Base-by-base conservation (phyloP, 2,888 invertebrate species). In the Taenaris catops region DNA sequence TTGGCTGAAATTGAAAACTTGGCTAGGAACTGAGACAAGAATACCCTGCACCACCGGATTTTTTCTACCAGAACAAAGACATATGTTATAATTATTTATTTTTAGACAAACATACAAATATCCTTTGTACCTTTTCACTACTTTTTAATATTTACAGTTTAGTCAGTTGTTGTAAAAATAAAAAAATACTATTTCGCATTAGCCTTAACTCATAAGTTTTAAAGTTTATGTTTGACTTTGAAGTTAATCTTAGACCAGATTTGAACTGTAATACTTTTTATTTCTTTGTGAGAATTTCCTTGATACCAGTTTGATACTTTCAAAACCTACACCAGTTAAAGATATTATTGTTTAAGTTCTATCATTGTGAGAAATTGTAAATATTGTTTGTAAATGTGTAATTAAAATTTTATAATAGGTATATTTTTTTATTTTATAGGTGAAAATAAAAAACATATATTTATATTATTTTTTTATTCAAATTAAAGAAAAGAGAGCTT, bases 1-100 rank as follows among this genome's bases (percentile, higher is more conserved):
- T 94, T 58, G 94, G 94, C 65, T 95, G 90, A 55, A 34, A 26
- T 8, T 17, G 12, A 1, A 25, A 12, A 21, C 1, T 19, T 27
- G 7, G 8, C 14, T 25, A 25, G 25, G 19, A 39, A 27, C 27
- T 20, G 34, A 41, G 24, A 25, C 48, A 43, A 48, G 49, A 42
- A 47, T 45, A 40, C 42, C 41, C 34, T 38, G 38, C 50, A 57
- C 63, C 59, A 63, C 58, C 59, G 50, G 52, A 53, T 49, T 46
- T 49, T 49, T 46, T 34, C 44, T 36, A 50, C 41, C 41, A 47
- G 44, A 51, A 48, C 43, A 46, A 47, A 40, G 16, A 18, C 26
- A 29, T 23, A 2, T 38, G 11, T 29, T 11, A 6, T 18, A 25
- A 23, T 8, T 38, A 37, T 31, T 40, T 40, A 27, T 34, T 43